Conservation (phyloP, 2,888 invertebrate genomes). For the Chouioia cunea region DNA sequence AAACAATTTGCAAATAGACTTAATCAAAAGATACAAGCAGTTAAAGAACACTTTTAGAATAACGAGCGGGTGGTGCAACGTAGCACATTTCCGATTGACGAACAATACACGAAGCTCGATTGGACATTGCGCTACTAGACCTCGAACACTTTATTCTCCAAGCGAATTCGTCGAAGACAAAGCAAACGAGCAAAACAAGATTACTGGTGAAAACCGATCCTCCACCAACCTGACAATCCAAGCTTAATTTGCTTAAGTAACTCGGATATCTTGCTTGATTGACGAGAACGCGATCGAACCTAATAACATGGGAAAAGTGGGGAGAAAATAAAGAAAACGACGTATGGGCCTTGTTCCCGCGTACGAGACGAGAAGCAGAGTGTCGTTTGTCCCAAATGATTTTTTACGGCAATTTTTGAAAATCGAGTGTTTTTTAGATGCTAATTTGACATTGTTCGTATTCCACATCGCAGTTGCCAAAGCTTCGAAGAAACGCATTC, state of each 20-base stretch:
- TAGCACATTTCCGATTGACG: slow-evolving; percentile 4
- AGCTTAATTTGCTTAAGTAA: slow-evolving; percentile 19
- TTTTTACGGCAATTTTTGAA: slow-evolving; percentile 8
- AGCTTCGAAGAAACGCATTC: slow-evolving; percentile 32
- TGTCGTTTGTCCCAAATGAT: neutral
- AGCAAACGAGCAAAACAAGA: no score
- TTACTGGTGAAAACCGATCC: slow-evolving; percentile 9
- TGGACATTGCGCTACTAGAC: neutral
- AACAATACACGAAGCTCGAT: no score
- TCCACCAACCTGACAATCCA: slow-evolving; percentile 37
- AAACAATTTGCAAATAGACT: slow-evolving; percentile 10
- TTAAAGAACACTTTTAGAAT: slow-evolving; percentile 13
- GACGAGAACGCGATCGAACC: neutral
- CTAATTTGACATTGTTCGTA: slow-evolving; percentile 34
- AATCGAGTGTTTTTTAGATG: slow-evolving; percentile 11
- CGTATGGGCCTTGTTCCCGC: no score
- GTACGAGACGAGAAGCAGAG: neutral
- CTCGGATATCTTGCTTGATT: neutral
- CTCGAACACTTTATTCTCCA: neutral
- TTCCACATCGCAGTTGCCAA: slow-evolving; percentile 43
- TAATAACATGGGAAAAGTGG: no score
- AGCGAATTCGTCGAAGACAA: neutral
- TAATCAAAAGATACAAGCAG: slow-evolving; percentile 21
- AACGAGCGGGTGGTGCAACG: slow-evolving; percentile 23
- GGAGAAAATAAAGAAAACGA: no score